Base-by-base conservation (phyloP, 2,888 invertebrate genomes). In the Oegoconia quadripuncta region DNA sequence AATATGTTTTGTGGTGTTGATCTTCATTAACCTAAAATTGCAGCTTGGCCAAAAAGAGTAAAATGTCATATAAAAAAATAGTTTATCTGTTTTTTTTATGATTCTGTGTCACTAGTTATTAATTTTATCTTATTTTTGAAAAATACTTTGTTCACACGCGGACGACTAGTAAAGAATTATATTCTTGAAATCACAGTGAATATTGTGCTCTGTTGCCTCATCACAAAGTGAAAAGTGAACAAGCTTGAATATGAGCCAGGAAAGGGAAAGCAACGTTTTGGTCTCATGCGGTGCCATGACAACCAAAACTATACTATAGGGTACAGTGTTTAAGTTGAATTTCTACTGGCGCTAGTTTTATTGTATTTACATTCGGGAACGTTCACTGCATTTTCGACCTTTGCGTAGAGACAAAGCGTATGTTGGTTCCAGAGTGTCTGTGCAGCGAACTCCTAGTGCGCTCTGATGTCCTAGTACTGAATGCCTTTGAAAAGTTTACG, bases 401-500 rank as follows among this genome's bases (percentile, higher is more conserved):
- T 25, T 17, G 11, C 31, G 39, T 25, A 41, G 42, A 38, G 13
- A 8, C 17, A 13, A 18, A 27, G 25, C 43, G 12, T 8, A 34
- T 7, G 7, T 13, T 3, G 32, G 43, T 36, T 50, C 41, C 57
- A 29, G 48, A 32, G 8, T 23, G 13, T 18, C 36, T 18, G 8
- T 46, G 32, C 17, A 39, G 27, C 27, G 20, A 52, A 29, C 59
- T 74, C 65, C 45, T 58, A 28, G 35, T 37, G 18, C 26, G 17
- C 64, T 53, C 64, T 80, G 66, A 3, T 50, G 16, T 45, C 80
- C 74, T 82, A 57, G 79, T 83, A 70, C 41, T 39, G 37, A 48
- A 56, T 75, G 76, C 73, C 75, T 77, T 74, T 77, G 76, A 62
- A 62, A 76, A 75, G 75, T 77, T 81, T 81, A 81, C 80, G n/a